Conservation (phyloP, 2,113 vertebrate species). For the Casuarius casuarius region DNA sequence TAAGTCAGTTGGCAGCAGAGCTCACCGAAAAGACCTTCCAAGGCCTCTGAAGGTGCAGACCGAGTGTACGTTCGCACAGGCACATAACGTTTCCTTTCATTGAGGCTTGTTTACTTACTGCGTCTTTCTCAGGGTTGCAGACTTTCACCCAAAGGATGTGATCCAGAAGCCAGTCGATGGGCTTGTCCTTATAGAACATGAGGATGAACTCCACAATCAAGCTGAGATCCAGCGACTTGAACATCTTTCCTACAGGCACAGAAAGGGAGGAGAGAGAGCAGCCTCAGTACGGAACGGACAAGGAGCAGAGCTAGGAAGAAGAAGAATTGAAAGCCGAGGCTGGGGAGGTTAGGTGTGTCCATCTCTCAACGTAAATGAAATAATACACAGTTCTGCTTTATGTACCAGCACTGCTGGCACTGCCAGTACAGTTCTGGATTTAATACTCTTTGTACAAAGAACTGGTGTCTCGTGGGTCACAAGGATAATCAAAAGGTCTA, state of each 20-base stretch:
- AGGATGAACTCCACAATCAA: slow-evolving; percentile 98
- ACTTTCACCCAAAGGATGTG: slow-evolving; percentile 99
- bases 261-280: neutral
- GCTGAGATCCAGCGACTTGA: slow-evolving; percentile 95
- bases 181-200: slow-evolving; percentile 99
- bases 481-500: slow-evolving; percentile 38
- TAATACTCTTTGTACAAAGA: slow-evolving; percentile 35
- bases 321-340: neutral
- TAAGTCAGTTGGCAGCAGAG: neutral
- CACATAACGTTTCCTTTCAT: neutral
- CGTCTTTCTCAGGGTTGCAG: slow-evolving; percentile 98
- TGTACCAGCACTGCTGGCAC: neutral
- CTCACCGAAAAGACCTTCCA: neutral
- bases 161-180: slow-evolving; percentile 98
- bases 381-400: neutral
- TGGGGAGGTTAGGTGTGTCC: neutral
- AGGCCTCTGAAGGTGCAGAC: neutral
- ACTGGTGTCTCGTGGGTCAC: slow-evolving; percentile 26
- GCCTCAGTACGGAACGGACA: neutral
- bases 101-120: slow-evolving; percentile 79
- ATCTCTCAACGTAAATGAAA: neutral
- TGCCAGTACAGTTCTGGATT: neutral
- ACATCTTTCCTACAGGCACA: slow-evolving; percentile 91
- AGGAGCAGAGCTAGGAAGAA: neutral
- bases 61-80: fast-evolving